Conservation (phyloP, 2,888 invertebrate genomes). For the Masnerella sp. region DNA sequence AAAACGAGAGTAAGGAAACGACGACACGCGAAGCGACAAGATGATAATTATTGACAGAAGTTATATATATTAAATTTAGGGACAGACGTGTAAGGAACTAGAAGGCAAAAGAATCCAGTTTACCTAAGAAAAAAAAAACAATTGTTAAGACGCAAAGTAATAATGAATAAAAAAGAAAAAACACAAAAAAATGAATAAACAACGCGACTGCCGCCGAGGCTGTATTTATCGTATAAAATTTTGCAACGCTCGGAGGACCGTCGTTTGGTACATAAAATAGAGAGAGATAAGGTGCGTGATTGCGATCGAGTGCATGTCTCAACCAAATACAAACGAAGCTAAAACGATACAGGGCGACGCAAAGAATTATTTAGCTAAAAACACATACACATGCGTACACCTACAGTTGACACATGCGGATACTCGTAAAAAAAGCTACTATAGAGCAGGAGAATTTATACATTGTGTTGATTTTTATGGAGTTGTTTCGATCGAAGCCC, state of each 20-base stretch:
- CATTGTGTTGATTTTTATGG: slow-evolving; percentile 70
- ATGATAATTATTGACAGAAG: slow-evolving; percentile 41
- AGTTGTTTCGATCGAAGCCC: slow-evolving; percentile 67
- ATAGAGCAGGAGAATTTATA: slow-evolving; percentile 70
- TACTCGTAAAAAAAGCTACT: slow-evolving; percentile 65
- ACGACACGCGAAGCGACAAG: slow-evolving; percentile 29
- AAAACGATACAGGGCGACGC: slow-evolving; percentile 1
- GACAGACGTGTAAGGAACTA: slow-evolving; percentile 55
- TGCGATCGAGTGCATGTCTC: slow-evolving; percentile 60
- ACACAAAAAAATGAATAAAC: slow-evolving; percentile 9
- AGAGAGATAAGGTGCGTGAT: slow-evolving; percentile 39
- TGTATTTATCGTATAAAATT: slow-evolving; percentile 59
- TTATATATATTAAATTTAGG: slow-evolving; percentile 51
- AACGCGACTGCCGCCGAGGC: slow-evolving; percentile 57
- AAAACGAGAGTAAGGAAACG: slow-evolving; percentile 51
- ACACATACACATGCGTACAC: slow-evolving; percentile 59
- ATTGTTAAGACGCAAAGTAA: slow-evolving; percentile 51
- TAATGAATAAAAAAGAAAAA: slow-evolving; percentile 11
- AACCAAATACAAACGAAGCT: slow-evolving; percentile 65
- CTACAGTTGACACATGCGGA: neutral
- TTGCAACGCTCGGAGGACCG: slow-evolving; percentile 59
- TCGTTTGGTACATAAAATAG: slow-evolving; percentile 49
- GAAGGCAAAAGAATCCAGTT: slow-evolving; percentile 48
- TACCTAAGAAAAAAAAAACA: slow-evolving; percentile 52
- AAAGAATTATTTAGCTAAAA: slow-evolving; percentile 18